Base-by-base conservation (phyloP, 2,113 vertebrate genomes). In the Atlantisia rogersi region DNA sequence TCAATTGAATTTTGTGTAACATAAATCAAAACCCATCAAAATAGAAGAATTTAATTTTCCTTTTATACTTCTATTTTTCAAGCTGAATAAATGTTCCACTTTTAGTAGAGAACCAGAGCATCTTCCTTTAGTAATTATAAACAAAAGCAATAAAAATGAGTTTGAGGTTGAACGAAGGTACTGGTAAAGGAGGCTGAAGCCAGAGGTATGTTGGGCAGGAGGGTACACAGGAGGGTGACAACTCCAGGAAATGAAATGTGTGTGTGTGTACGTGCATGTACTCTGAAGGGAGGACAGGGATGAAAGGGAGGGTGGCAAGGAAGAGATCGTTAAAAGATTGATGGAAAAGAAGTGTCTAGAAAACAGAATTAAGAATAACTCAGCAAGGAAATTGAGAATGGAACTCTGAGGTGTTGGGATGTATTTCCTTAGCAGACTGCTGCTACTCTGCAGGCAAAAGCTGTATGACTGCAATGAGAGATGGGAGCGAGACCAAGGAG, bases 191-290 rank as follows among this genome's bases (percentile, higher is more conserved):
- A 69, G 65, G 15, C 32, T 76, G 82, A 39, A 48, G 35, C 17
- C 70, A 88, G 71, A 68, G 31, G 24, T 20, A 15, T 74, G 31
- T 52, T 75, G 28, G 15, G 12, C 28, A 53, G 69, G 31, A 74
- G 12, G 10, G 29, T 58, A n/a, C 56, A 37, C 15, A 55, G 35
- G 15, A 56, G 16, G 32, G 20, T 62, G 37, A 35, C 69, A 75
- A 0, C 10, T 86, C 29, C 17, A 26, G 42, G 59, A 73, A 26
- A 71, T 46, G 3, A 53, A 42, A 3, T 31, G 5, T 28, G 8
- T 20, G 39, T 32, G 8, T 59, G 8, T 70, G 1, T 15, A 14
- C 0, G 0, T 16, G 19, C 28, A 37, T 0, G 0, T 40, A 50
- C 21, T 64, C 10, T 31, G 58, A 79, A 86, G 35, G 59, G 56